phyloP scores from a whole-genome alignment of 35 echinoderm and acorn worm species.

The Apostichopus japonicus region DNA sequence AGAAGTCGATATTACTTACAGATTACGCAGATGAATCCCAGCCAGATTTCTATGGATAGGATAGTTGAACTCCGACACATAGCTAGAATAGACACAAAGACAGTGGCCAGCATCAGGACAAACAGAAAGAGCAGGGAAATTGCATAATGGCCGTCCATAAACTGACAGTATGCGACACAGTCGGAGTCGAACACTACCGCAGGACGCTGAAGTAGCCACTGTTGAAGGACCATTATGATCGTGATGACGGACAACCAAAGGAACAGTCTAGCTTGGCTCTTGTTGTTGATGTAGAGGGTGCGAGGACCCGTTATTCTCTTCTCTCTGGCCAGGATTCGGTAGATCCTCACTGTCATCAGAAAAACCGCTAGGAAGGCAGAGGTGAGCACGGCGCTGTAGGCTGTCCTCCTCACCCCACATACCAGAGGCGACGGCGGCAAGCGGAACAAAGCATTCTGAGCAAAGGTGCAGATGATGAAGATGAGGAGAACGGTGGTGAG shows the following conservation, averaged over 20 bases:
- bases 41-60: slow-evolving; percentile 8
- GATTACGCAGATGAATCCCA: slow-evolving; percentile 10
- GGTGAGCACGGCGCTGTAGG: background rate
- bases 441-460: slow-evolving; percentile 22
- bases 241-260: background rate
- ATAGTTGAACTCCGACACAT: slow-evolving; percentile 39
- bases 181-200: background rate
- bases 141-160: slow-evolving; percentile 21
- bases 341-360: slow-evolving; percentile 57
- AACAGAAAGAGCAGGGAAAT: slow-evolving; percentile 20
- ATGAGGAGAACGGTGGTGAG: slow-evolving; percentile 30
- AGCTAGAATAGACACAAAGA: slow-evolving; percentile 24
- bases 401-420: slow-evolving; percentile 1
- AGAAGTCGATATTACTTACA: background rate
- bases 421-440: background rate
- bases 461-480: slow-evolving; percentile 30
- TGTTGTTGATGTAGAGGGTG: slow-evolving; percentile 54
- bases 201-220: background rate
- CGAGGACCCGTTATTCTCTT: slow-evolving; percentile 63
- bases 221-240: slow-evolving; percentile 4
- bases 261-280: slow-evolving; percentile 53
- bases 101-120: slow-evolving; percentile 32
- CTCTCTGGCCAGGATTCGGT: slow-evolving; percentile 54
- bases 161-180: background rate
- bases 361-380: slow-evolving; percentile 9